These are phyloP conservation scores for Coregonus ussuriensis DNA, from an alignment of 2,797 vertebrate genomes.

Conservation along the genomic window DNA sequence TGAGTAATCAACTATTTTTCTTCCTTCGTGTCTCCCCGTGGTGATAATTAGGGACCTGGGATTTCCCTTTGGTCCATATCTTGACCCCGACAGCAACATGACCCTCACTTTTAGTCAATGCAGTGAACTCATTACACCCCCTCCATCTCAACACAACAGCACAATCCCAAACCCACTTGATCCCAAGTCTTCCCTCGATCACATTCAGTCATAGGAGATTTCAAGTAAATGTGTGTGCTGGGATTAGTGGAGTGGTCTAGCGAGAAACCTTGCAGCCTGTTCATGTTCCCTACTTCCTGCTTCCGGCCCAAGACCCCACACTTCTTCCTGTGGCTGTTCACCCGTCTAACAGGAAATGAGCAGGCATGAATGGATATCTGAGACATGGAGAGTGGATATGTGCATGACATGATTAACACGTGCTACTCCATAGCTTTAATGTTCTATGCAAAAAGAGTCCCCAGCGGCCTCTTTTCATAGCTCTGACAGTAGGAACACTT, in stretches of 20 bases:
- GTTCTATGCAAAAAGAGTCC: conserved; percentile 40
- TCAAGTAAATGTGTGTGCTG: conserved; percentile 42
- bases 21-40: conserved; percentile 36
- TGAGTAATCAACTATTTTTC: conserved; percentile 51
- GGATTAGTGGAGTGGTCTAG: conserved; percentile 26
- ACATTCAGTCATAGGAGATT: conserved; percentile 62
- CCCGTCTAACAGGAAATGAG: conserved; percentile 50
- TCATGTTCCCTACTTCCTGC: conserved; percentile 56
- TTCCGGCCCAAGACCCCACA: conserved; percentile 48
- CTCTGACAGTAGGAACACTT: conserved; percentile 38
- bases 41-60: conserved; percentile 43
- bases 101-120: conserved; percentile 35
- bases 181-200: conserved; percentile 41
- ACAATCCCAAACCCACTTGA: conserved; percentile 36
- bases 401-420: conserved; percentile 46
- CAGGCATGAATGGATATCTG: conserved; percentile 51
- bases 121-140: conserved; percentile 59
- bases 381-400: conserved; percentile 30
- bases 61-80: conserved; percentile 46
- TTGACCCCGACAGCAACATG: conserved; percentile 50
- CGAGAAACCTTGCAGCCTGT: conserved; percentile 38
- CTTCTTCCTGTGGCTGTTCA: conserved; percentile 45
- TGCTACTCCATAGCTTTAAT: conserved; percentile 51
- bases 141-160: conserved; percentile 4
- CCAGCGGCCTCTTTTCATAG: conserved; percentile 21